Evolutionary conservation across 1,140 invertebrate species (phyloP).

Genomic region (Lordiphosa stackelbergi): DNA sequence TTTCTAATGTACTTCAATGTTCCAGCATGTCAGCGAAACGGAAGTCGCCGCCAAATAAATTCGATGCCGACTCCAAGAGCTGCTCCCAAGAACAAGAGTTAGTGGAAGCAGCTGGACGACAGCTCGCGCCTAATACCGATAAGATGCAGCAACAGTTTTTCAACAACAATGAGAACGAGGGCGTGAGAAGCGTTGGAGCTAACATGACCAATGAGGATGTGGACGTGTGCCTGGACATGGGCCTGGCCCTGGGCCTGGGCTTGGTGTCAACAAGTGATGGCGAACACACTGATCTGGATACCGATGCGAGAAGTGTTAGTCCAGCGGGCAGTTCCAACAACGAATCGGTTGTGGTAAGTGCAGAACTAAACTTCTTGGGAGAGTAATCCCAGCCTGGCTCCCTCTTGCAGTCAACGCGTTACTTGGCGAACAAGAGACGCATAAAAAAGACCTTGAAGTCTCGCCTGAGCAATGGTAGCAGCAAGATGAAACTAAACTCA

Average conservation of each 20-base stretch:
- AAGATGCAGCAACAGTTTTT: constrained; percentile 29
- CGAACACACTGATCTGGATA: constrained; percentile 15
- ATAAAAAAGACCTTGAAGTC: constrained; percentile 9
- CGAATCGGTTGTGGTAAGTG: constrained; percentile 23
- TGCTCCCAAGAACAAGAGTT: constrained; percentile 13
- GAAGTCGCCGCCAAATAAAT: constrained; percentile 39
- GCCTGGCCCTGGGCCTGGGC: neutral
- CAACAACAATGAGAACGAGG: constrained; percentile 21
- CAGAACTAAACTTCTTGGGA: neutral
- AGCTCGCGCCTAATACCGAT: neutral
- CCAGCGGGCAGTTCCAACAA: constrained; percentile 11
- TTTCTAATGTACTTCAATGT: neutral
- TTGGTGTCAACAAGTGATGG: constrained; percentile 21
- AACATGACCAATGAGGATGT: constrained; percentile 6
- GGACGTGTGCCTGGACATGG: constrained; percentile 5
- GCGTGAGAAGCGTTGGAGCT: neutral
- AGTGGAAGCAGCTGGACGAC: neutral
- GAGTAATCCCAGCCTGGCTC: no score
- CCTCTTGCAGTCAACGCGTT: constrained; percentile 13
- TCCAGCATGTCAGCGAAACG: constrained; percentile 46
- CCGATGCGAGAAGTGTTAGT: constrained; percentile 11
- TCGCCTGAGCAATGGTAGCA: constrained; percentile 7
- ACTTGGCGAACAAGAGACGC: constrained; percentile 7
- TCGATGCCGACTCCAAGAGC: constrained; percentile 26
- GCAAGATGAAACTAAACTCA: neutral